Conservation (phyloP, 2,797 vertebrate genomes). For the Caiman crocodilus region DNA sequence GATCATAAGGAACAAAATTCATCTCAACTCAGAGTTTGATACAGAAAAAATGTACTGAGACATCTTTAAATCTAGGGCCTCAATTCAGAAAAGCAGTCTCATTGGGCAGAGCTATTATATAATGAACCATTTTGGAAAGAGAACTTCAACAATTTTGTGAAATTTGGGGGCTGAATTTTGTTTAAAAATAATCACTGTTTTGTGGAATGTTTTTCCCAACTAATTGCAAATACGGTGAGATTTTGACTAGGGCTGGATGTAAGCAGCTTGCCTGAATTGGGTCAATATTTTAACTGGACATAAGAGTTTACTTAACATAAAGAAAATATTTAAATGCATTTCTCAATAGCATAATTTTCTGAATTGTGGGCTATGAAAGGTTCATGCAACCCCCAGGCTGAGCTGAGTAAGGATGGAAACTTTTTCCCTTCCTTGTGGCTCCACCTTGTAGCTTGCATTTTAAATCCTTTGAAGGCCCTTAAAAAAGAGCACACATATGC, state of each 20-base stretch:
- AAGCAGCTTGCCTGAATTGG: neutral
- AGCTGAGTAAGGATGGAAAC: neutral
- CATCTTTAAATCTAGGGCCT: too few species aligned
- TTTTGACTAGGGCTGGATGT: too few species aligned
- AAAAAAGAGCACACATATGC: accelerated
- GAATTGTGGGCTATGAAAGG: neutral
- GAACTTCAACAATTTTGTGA: too few species aligned
- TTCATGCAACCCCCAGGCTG: neutral
- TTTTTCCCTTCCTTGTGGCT: neutral
- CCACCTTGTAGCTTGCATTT: neutral
- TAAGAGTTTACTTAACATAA: neutral
- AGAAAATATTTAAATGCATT: neutral
- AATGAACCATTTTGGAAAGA: too few species aligned
- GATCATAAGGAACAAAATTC: neutral
- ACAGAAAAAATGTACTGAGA: too few species aligned
- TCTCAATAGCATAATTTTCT: neutral
- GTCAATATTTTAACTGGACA: neutral
- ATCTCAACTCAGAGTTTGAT: too few species aligned
- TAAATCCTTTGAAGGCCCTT: neutral
- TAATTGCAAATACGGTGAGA: too few species aligned
- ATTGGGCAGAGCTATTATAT: too few species aligned
- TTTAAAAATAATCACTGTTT: too few species aligned
- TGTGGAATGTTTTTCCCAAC: too few species aligned
- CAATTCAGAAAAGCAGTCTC: too few species aligned
- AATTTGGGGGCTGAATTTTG: too few species aligned